Evolutionary conservation across 2,797 vertebrate species (phyloP), one percentile per base, ranked within the genome.

Genomic region (Poeciliopsis gracilis): DNA sequence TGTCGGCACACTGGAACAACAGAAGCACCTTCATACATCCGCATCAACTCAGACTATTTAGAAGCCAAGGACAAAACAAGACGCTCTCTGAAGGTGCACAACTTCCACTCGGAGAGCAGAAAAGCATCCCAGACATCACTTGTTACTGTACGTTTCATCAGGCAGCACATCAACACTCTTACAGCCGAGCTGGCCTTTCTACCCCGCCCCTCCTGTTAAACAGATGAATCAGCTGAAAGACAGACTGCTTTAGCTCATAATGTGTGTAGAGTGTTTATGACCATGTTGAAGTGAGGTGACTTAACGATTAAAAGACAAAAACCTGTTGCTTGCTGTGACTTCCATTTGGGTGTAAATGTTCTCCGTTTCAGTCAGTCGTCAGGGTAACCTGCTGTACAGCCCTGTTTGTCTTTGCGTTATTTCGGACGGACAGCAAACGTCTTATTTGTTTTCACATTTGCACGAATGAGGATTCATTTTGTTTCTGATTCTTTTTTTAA

Each of bases 251-350:
- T 88, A 95, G 95, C 94, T 93, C 89, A 80, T 94, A 93, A 90
- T 97, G 95, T 97, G 57, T 87, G 94, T 96, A 96, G 96, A 92
- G 92, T 94, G 94, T 97, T 94, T 96, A 85, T 92, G 92, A 96
- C 94, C 95, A 94, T 90, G 93, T 95, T 82, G 82, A 92, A 92
- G 92, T 93, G 91, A 94, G 89, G 92, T 91, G 92, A 92, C 78
- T 85, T 85, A 88, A 90, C 72, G 79, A 89, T 47, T 86, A 88
- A 85, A 81, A 66, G 43, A 41, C 49, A 55, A 15, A 59, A 86
- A 76, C 93, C 87, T 96, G 95, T 98, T 97, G 96, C 95, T 97
- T 97, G 95, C 95, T 97, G 97, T 98, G 97, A 97, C 94, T 98
- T 96, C 96, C 94, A 96, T 97, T 97, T 45, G 95, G 94, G 95